Conservation (phyloP, 2,113 vertebrate genomes). For the Aythya baeri region DNA sequence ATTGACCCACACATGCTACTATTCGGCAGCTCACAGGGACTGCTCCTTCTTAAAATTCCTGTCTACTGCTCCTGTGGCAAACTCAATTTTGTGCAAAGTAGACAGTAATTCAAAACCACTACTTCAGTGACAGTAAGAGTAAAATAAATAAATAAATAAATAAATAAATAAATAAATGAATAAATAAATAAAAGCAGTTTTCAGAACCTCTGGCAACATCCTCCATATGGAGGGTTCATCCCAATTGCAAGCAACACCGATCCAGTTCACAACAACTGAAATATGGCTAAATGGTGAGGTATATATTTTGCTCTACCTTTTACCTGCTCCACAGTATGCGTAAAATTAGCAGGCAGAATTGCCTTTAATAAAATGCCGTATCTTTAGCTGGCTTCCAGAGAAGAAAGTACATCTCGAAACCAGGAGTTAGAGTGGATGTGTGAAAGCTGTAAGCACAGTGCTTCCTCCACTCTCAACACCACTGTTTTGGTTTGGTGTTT, state of each 20-base stretch:
- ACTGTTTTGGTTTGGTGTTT: background rate
- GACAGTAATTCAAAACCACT: background rate
- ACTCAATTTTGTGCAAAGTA: background rate
- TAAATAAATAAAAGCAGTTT: background rate
- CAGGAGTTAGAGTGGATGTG: background rate
- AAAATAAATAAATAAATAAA: background rate
- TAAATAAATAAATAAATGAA: too few species aligned
- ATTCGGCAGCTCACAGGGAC: background rate
- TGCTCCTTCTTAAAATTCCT: background rate
- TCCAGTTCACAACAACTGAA: background rate
- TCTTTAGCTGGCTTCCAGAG: background rate
- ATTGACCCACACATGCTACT: background rate
- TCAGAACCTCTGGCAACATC: background rate
- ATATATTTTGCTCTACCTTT: background rate
- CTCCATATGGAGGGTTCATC: background rate
- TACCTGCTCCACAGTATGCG: background rate
- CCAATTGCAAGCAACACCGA: background rate
- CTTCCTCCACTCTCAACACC: background rate
- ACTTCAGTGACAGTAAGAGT: background rate
- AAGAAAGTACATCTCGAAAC: background rate
- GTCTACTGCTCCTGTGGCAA: background rate
- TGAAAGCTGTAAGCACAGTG: background rate
- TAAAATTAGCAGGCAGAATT: background rate
- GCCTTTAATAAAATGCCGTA: background rate
- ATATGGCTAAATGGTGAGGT: background rate